Conservation (phyloP, 2,888 invertebrate genomes). For the Microdon myrmicae region DNA sequence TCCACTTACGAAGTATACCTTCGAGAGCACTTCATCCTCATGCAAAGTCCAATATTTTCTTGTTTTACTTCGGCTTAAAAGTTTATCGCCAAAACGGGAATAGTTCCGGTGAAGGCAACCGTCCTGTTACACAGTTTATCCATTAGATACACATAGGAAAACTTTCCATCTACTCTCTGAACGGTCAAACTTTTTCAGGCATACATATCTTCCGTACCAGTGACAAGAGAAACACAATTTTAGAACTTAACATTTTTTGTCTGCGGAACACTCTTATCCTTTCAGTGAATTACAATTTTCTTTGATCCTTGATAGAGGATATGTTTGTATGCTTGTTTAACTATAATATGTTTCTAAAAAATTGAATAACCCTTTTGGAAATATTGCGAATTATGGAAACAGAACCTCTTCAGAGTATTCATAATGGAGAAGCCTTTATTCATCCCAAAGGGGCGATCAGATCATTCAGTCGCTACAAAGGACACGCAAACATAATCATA, state of each 20-base stretch:
- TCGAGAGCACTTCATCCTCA: conserved; percentile 12
- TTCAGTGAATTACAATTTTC: conserved; percentile 1
- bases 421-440: conserved; percentile 18
- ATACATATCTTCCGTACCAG: background rate
- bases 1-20: background rate
- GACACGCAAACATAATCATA: conserved; percentile 28
- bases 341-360: conserved; percentile 16
- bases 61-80: conserved; percentile 33
- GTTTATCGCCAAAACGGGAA: conserved; percentile 40
- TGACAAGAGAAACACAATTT: background rate
- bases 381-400: conserved; percentile 2
- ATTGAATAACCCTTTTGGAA: conserved; percentile 25
- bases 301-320: conserved; percentile 39
- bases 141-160: conserved; percentile 33
- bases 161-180: conserved; percentile 18
- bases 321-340: conserved; percentile 25
- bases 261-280: conserved; percentile 3
- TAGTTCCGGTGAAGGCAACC: conserved; percentile 37
- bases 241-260: conserved; percentile 5
- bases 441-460: conserved; percentile 10
- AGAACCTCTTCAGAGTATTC: conserved; percentile 4
- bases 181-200: conserved; percentile 19
- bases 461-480: conserved; percentile 9
- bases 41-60: conserved; percentile 18
- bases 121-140: conserved; percentile 35